phyloP scores from a whole-genome alignment of 2,113 vertebrate species.

The Girardinichthys multiradiatus region DNA sequence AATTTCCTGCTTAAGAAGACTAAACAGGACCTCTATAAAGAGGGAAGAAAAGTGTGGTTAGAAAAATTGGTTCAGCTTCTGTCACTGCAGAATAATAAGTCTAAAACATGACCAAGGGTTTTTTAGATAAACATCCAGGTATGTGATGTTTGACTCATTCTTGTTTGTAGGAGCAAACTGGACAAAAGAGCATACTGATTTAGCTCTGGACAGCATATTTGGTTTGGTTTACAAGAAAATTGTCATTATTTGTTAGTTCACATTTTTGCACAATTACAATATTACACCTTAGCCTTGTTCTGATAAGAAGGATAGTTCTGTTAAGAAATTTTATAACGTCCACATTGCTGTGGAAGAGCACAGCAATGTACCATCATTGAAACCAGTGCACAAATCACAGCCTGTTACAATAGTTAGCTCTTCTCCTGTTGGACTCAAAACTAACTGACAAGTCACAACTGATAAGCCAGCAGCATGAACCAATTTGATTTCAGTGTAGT shows the following conservation, averaged over 20 bases:
- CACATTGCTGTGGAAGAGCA: no score
- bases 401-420: no score
- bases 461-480: no score
- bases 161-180: slow-evolving; percentile 43
- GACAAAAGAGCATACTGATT: slow-evolving; percentile 35
- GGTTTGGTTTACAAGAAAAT: not conserved
- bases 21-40: slow-evolving; percentile 75
- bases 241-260: not conserved
- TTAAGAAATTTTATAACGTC: no score
- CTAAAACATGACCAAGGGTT: slow-evolving; percentile 51
- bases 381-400: no score
- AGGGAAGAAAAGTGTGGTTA: slow-evolving; percentile 75
- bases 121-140: slow-evolving; percentile 65
- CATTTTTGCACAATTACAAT: no score
- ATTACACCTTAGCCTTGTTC: no score
- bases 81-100: slow-evolving; percentile 72
- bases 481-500: no score
- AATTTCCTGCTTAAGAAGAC: slow-evolving; percentile 81
- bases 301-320: no score
- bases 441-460: no score
- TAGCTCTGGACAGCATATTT: not conserved
- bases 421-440: no score
- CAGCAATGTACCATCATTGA: no score
- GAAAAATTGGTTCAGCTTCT: slow-evolving; percentile 73
- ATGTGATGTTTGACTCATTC: slow-evolving; percentile 53